Conservation (phyloP, 2,113 vertebrate genomes). For the Rhagologus leucostigma region DNA sequence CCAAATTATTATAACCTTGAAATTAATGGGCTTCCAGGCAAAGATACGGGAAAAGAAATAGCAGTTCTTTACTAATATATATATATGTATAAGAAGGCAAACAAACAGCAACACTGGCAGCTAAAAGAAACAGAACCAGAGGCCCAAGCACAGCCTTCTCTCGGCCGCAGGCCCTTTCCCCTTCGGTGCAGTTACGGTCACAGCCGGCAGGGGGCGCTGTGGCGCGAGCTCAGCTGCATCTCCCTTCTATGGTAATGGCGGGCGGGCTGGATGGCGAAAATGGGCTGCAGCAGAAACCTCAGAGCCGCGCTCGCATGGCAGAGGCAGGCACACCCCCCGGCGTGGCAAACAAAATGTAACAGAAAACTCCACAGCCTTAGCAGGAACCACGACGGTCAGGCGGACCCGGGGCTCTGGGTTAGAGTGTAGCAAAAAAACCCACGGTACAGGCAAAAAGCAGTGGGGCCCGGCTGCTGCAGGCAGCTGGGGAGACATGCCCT, state of each 20-base stretch:
- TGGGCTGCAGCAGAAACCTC: neutral
- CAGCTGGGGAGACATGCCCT: neutral
- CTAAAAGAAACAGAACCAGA: neutral
- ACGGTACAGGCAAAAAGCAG: neutral
- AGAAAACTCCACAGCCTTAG: neutral
- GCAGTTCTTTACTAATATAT: neutral
- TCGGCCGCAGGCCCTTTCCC: fast-evolving
- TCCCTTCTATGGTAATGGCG: fast-evolving
- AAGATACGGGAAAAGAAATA: neutral
- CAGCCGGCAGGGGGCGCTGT: neutral
- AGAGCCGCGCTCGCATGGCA: neutral
- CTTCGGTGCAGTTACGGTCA: fast-evolving
- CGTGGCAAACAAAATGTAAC: neutral
- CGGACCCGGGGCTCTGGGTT: neutral
- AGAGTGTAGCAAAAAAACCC: neutral
- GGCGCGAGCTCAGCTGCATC: fast-evolving
- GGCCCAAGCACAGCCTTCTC: fast-evolving
- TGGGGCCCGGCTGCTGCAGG: too few species aligned
- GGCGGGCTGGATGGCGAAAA: neutral
- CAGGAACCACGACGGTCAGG: fast-evolving
- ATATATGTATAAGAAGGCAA: neutral
- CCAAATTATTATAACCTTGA: neutral
- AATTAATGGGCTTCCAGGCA: neutral
- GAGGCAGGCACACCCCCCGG: neutral
- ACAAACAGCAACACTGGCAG: neutral